These are phyloP conservation scores for Cheumatopsyche charites DNA, from an alignment of 1,140 invertebrate species.

Conservation along the genomic window DNA sequence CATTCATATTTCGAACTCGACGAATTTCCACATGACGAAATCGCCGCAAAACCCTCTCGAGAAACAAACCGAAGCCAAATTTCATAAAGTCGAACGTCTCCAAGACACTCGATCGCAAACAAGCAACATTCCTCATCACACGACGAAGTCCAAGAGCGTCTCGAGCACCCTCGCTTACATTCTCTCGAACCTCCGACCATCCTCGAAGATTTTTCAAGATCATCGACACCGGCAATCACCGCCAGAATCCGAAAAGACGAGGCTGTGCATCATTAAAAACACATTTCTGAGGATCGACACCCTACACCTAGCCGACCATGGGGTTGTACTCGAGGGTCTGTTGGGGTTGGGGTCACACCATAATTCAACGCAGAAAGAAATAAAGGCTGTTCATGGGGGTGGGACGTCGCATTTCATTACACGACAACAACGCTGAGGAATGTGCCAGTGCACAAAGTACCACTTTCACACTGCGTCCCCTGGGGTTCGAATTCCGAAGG, in stretches of 20 bases:
- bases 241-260: constrained; percentile 37
- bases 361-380: constrained; percentile 45
- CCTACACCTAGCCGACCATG: not conserved
- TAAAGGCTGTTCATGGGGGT: constrained; percentile 20
- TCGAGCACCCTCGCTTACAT: no score
- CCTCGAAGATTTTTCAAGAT: constrained; percentile 36
- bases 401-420: constrained; percentile 47
- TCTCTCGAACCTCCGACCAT: not conserved
- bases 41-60: no score
- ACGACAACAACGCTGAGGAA: constrained; percentile 48
- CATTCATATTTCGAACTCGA: no score
- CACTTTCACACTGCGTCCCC: not conserved
- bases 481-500: not conserved
- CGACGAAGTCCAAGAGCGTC: no score
- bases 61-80: no score
- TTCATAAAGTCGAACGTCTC: not conserved
- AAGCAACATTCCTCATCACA: not conserved
- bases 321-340: not conserved
- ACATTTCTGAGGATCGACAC: constrained; percentile 38
- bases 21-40: no score
- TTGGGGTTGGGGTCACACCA: constrained; percentile 37
- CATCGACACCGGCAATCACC: constrained; percentile 41
- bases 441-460: constrained; percentile 29
- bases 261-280: constrained; percentile 48
- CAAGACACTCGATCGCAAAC: not conserved